These are phyloP conservation scores for Coendou prehensilis DNA, from an alignment of 2,797 vertebrate genomes.

Conservation along the genomic window DNA sequence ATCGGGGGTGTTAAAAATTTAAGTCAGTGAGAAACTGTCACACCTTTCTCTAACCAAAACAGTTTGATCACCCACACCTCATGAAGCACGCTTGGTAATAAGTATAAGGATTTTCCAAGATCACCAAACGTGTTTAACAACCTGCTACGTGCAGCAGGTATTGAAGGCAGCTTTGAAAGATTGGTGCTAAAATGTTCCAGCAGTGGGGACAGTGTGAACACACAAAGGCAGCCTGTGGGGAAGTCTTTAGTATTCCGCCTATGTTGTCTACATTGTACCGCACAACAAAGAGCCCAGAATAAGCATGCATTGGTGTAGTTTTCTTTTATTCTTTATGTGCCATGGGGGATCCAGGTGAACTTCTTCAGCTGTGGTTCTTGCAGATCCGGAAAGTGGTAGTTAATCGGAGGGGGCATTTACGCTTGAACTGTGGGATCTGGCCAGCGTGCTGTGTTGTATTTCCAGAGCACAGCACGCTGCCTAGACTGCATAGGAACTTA, in stretches of 20 bases:
- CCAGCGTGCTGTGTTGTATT: accelerated
- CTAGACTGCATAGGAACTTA: neutral
- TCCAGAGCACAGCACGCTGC: accelerated
- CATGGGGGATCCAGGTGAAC: neutral
- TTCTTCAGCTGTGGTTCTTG: neutral
- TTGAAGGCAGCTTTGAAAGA: neutral
- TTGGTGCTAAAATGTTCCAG: neutral
- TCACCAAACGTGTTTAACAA: neutral
- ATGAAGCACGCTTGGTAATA: neutral
- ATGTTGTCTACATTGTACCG: accelerated
- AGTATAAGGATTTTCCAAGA: neutral
- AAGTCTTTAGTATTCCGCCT: neutral
- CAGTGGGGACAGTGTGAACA: neutral
- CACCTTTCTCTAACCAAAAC: neutral
- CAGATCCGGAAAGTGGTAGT: neutral
- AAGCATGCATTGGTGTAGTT: neutral
- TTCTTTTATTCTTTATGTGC: neutral
- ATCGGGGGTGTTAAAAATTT: neutral
- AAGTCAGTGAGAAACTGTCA: neutral
- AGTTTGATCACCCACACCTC: neutral
- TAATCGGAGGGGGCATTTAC: neutral
- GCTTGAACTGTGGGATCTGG: neutral
- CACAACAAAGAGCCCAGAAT: neutral
- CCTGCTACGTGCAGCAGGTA: neutral
- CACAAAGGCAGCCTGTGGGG: no score